Base-by-base conservation (phyloP, 2,113 vertebrate genomes). In the Phoxinus phoxinus region DNA sequence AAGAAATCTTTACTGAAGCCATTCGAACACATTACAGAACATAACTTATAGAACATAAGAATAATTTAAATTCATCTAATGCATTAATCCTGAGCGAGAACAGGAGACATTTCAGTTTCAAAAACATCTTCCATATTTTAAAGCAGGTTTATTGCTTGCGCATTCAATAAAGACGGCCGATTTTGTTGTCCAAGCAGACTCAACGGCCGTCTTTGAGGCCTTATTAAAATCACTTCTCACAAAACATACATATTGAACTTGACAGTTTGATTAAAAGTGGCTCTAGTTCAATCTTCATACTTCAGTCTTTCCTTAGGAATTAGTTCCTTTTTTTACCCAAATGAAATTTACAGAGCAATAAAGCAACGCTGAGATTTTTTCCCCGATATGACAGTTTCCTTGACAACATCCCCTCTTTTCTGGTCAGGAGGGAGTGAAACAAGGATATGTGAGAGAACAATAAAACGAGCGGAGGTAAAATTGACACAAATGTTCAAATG, bases 351-450 rank as follows among this genome's bases (percentile, higher is more conserved):
- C 84, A 83, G 81, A 88, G 79, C 56, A 84, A 86, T 79, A 85
- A 86, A 81, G 75, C 72, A 48, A 17, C 46, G 51, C 84, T 61
- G 51, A 88, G 72, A 83, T 85, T 53, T 46, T 85, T 81, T 0
- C 5, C 5, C n/a, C 15, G 83, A 85, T 87, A 84, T 81, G 63
- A 81, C 86, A 81, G 88, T 89, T 90, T 88, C 86, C 88, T 86
- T 87, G 88, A 91, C 87, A 86, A 88, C 84, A 83, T 73, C 44
- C 30, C 6, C 67, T 12, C 44, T 21, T 61, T 86, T 30, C 48
- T 37, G n/a, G 79, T 82, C 12, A 23, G 41, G 83, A 83, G 41
- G 25, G 35, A 83, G 44, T 48, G 32, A 65, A 61, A 75, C 4
- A 11, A 48, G 23, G 44, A 59, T 21, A 44, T 9, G 27, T 23